These are phyloP conservation scores for Drosophila macrospina DNA, from an alignment of 2,888 invertebrate species.

Conservation along the genomic window DNA sequence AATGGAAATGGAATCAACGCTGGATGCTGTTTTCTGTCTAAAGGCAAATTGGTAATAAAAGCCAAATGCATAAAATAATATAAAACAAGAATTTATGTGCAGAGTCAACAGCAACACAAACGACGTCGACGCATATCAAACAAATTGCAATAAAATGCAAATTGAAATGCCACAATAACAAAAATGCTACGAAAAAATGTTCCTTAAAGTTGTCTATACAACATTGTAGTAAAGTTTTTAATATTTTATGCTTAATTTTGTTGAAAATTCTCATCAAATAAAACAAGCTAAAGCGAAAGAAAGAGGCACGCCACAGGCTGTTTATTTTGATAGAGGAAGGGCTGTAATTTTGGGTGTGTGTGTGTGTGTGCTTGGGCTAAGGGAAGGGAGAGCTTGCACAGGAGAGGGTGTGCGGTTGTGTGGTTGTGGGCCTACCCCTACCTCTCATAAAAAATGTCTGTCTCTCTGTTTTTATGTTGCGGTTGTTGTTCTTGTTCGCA, in stretches of 20 bases:
- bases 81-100: constrained; percentile 78
- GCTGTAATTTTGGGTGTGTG: constrained; percentile 21
- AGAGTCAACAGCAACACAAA: constrained; percentile 8
- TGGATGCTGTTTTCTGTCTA: constrained; percentile 29
- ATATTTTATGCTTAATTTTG: constrained; percentile 76
- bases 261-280: constrained; percentile 53
- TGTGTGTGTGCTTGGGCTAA: background rate
- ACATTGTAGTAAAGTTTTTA: constrained; percentile 54
- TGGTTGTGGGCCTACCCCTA: constrained; percentile 28
- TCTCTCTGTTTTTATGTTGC: constrained; percentile 50
- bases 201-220: constrained; percentile 59
- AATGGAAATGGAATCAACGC: constrained; percentile 56
- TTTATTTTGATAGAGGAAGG: constrained; percentile 42
- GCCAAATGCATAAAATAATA: constrained; percentile 77
- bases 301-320: constrained; percentile 48
- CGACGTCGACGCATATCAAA: constrained; percentile 63
- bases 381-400: no score
- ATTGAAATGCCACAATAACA: constrained; percentile 64
- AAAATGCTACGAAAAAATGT: constrained; percentile 38
- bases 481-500: constrained; percentile 53
- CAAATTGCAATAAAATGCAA: constrained; percentile 81
- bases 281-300: constrained; percentile 35
- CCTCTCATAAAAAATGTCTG: constrained; percentile 34
- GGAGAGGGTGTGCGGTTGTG: constrained; percentile 11
- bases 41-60: constrained; percentile 74